Percentiles rank a stretch among this genome's conserved stretches.
phyloP scores from a whole-genome alignment of 2,888 invertebrate species.

The Metellina segmentata region DNA sequence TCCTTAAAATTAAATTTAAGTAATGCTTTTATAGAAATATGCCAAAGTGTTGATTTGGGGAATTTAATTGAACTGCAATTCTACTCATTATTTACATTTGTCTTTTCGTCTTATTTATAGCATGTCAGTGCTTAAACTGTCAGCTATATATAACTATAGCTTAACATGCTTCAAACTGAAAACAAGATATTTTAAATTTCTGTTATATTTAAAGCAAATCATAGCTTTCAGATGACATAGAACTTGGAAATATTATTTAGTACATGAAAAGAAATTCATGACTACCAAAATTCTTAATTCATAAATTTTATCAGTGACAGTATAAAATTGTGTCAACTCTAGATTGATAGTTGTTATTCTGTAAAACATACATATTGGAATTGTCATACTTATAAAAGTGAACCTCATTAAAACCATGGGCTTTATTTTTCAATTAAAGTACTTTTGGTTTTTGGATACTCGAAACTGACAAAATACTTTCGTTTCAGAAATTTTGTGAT shows the following conservation, averaged over 20 bases:
- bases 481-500: constrained; percentile 63
- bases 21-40: not conserved
- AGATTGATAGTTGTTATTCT: not conserved
- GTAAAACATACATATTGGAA: too few species aligned
- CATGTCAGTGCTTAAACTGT: not conserved
- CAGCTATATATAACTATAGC: too few species aligned
- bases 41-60: not conserved
- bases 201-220: not conserved
- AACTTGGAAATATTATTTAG: too few species aligned
- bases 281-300: not conserved
- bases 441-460: not conserved
- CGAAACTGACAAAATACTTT: not conserved
- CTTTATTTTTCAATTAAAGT: not conserved
- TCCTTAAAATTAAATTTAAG: not conserved
- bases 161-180: not conserved
- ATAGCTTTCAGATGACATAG: too few species aligned
- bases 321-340: not conserved
- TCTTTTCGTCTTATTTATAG: not conserved
- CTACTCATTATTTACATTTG: not conserved
- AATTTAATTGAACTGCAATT: not conserved
- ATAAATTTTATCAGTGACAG: not conserved
- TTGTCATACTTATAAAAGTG: too few species aligned
- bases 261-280: not conserved
- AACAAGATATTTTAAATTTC: not conserved
- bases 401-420: too few species aligned